These are phyloP conservation scores for Clitarchus hookeri DNA, from an alignment of 2,888 invertebrate genomes.

Conservation along the genomic window DNA sequence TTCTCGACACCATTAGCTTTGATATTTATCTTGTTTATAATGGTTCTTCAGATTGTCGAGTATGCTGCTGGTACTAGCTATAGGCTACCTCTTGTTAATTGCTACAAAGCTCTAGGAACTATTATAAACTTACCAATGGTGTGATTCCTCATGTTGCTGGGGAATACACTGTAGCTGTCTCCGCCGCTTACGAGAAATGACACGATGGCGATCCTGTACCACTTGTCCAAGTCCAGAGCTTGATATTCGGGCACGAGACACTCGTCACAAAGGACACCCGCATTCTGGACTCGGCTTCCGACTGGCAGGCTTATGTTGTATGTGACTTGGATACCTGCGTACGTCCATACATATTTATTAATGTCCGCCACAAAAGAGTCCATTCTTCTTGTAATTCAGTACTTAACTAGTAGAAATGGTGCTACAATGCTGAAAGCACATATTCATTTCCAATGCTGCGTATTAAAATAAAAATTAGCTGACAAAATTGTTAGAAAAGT, in stretches of 20 bases:
- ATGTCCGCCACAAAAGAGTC: background rate
- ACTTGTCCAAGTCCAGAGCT: conserved; percentile 54
- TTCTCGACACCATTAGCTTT: too few species aligned
- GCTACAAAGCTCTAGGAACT: too few species aligned
- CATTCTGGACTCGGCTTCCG: conserved; percentile 61
- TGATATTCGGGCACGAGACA: conserved; percentile 68
- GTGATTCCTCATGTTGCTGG: conserved; percentile 34
- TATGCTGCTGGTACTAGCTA: too few species aligned
- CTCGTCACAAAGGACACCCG: conserved; percentile 63
- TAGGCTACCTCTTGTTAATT: too few species aligned
- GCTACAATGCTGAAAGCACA: too few species aligned
- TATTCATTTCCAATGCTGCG: too few species aligned
- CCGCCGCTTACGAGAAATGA: conserved; percentile 70
- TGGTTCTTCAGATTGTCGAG: too few species aligned
- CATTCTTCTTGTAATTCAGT: background rate
- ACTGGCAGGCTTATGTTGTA: conserved; percentile 65
- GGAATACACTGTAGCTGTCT: conserved; percentile 61
- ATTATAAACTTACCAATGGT: conserved; percentile 29
- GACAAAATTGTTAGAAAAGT: too few species aligned
- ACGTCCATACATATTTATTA: background rate
- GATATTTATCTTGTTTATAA: too few species aligned
- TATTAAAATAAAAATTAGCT: too few species aligned
- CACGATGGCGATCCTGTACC: conserved; percentile 60
- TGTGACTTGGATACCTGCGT: conserved; percentile 62
- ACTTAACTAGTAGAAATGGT: background rate